Evolutionary conservation across 2,888 invertebrate species (phyloP).

Genomic region (Venustoraphidia nigricollis): DNA sequence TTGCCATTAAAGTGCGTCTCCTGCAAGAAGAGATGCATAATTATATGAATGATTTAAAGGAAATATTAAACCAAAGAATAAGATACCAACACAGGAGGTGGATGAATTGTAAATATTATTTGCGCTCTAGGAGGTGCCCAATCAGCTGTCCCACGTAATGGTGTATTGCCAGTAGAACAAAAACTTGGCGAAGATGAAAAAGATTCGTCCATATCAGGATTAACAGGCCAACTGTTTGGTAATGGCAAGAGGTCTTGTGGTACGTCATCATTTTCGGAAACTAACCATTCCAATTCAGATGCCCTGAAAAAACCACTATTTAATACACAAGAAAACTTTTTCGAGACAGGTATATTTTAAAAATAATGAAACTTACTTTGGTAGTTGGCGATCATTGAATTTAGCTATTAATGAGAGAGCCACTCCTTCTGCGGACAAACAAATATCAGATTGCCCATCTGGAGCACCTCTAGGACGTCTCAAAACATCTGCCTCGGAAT

Average conservation of each 20-base stretch:
- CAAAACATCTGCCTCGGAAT: conserved; percentile 37
- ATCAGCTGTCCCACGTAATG: conserved; percentile 56
- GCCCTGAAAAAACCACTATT: conserved; percentile 30
- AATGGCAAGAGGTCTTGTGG: conserved; percentile 63
- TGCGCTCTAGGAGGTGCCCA: conserved; percentile 79
- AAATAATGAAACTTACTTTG: conserved; percentile 24
- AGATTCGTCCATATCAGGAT: conserved; percentile 45
- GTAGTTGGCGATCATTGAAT: conserved; percentile 60
- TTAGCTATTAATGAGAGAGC: conserved; percentile 60
- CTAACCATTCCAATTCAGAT: conserved; percentile 65
- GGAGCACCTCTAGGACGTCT: conserved; percentile 26
- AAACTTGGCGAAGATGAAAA: conserved; percentile 7
- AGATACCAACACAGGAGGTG: conserved; percentile 41
- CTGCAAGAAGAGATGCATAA: conserved; percentile 25
- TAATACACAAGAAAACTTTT: background rate
- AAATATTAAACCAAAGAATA: no score
- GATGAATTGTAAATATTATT: conserved; percentile 66
- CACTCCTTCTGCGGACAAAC: conserved; percentile 59
- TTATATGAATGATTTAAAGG: no score
- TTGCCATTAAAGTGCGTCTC: conserved; percentile 43
- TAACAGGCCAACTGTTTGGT: conserved; percentile 53
- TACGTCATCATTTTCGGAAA: conserved; percentile 55
- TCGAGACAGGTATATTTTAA: background rate
- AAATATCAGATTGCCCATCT: conserved; percentile 31
- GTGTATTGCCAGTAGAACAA: conserved; percentile 18